Evolutionary conservation across 2,113 vertebrate species (phyloP), one percentile per base, ranked within the genome.

Genomic region (Macrotus californicus): DNA sequence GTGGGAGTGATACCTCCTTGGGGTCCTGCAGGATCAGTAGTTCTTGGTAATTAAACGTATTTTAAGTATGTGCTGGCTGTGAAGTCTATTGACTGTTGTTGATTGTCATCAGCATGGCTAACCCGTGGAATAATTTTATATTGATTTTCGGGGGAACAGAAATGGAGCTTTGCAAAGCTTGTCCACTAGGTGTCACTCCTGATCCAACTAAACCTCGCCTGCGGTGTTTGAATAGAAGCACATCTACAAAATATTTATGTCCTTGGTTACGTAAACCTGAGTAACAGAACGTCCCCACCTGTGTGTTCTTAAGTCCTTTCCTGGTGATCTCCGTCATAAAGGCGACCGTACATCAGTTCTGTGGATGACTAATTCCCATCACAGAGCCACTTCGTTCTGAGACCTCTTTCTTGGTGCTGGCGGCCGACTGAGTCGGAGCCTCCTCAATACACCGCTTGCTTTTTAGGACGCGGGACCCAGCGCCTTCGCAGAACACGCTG

Each of bases 181-280:
- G 14, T 50, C 91, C 97, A 94, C 94, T 96, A 94, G 97, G 79
- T 96, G 97, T 86, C 97, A 80, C 91, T 86, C 69, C 94, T 94
- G 61, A 83, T 66, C 95, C 83, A 95, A 41, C 39, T 43, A 93
- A 96, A 75, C 15, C 36, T 19, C 5, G 26, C 31, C 24, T 6
- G 39, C 0, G 7, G 2, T 0, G 21, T 83, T 84, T 52, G 31
- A 64, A 16, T 24, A 81, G 34, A 72, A 75, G n/a, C n/a, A 0
- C 2, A 6, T 31, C 14, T 66, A 26, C 39, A 67, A 86, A 84
- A 50, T 29, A 69, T 67, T 86, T 69, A 54, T 90, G 84, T 70
- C 76, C 64, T 87, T 41, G 93, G 66, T 73, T 83, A 46, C 1
- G 4, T 67, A 75, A 90, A 67, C 75, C 34, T 2, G 69, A 83